phyloP scores from a whole-genome alignment of 2,113 vertebrate species.

The Trichechus manatus region DNA sequence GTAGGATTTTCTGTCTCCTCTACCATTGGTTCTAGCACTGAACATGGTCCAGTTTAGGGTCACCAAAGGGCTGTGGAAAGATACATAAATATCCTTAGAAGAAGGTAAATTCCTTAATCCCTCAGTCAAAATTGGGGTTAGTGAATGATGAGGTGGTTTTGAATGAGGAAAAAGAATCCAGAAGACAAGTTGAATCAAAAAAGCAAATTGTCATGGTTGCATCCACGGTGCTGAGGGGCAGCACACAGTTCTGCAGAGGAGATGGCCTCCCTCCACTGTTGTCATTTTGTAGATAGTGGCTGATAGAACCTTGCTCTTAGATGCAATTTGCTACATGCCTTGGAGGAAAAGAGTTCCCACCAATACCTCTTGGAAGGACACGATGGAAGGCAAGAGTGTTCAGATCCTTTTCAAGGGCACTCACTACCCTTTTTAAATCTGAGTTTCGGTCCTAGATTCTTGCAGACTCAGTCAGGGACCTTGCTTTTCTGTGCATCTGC shows the following conservation, averaged over 20 bases:
- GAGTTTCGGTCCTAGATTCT: not conserved
- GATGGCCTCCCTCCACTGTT: not conserved
- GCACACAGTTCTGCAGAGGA: fast-evolving
- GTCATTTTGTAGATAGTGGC: not conserved
- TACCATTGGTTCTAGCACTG: not conserved
- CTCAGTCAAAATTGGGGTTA: not conserved
- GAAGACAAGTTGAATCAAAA: not conserved
- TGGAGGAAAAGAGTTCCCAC: not conserved
- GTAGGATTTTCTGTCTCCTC: not conserved
- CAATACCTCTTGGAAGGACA: not conserved
- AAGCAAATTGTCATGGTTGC: fast-evolving
- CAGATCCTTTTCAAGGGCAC: not conserved
- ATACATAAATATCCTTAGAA: not conserved
- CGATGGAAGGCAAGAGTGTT: not conserved
- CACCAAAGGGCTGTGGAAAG: not conserved
- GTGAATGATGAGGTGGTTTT: not conserved
- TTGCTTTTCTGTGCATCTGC: not conserved
- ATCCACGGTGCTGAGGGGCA: fast-evolving
- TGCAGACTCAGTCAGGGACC: not conserved
- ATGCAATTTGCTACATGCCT: too few relatives aligned
- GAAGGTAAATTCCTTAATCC: not conserved
- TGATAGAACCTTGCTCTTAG: not conserved
- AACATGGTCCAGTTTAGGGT: not conserved
- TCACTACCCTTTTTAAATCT: not conserved
- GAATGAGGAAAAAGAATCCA: not conserved